Evolutionary conservation across 2,113 vertebrate species (phyloP).

Genomic region (Gymnorhina tibicen): DNA sequence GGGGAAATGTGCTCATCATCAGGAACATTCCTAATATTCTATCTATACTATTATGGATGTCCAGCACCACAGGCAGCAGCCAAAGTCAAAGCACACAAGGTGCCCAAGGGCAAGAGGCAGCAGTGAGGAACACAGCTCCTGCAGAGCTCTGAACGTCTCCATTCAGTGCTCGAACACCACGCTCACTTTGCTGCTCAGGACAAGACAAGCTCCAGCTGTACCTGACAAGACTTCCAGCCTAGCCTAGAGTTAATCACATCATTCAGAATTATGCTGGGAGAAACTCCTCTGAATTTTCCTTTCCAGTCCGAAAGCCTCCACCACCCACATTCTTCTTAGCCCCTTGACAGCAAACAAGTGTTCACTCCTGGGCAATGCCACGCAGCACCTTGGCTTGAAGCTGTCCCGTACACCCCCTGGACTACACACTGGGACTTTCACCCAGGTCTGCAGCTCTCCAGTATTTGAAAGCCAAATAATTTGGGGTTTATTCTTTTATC

Average conservation of each 20-base stretch:
- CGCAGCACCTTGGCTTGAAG: neutral
- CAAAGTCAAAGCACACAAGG: neutral
- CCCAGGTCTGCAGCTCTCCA: neutral
- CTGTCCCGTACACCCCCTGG: neutral
- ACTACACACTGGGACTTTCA: neutral
- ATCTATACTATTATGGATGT: neutral
- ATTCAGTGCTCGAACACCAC: neutral
- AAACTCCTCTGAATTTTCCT: neutral
- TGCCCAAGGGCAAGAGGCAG: neutral
- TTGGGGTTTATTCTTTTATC: neutral
- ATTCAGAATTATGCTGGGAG: neutral
- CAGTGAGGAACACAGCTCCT: neutral
- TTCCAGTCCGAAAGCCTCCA: neutral
- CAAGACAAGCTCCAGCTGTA: neutral
- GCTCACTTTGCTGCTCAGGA: neutral
- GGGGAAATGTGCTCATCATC: neutral
- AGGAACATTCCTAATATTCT: neutral
- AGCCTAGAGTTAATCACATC: neutral
- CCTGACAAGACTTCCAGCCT: neutral
- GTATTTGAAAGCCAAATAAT: neutral
- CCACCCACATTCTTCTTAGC: neutral
- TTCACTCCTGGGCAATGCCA: neutral
- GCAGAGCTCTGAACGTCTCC: neutral
- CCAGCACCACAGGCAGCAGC: neutral
- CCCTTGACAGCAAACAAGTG: neutral